Conservation (phyloP, 2,113 vertebrate genomes). For the Nestor notabilis region DNA sequence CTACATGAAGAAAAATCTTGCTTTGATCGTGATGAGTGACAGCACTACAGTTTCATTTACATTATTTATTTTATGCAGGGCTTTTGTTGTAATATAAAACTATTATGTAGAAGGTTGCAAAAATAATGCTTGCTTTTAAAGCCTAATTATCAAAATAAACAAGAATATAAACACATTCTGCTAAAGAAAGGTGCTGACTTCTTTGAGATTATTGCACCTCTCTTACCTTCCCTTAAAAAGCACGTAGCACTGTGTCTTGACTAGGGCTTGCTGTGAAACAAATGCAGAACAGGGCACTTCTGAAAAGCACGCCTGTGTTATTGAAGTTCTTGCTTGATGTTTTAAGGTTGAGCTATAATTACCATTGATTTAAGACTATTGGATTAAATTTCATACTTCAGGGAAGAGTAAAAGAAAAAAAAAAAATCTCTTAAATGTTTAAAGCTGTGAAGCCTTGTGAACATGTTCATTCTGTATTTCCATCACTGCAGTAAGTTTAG, state of each 20-base stretch:
- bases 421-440: neutral
- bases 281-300: neutral
- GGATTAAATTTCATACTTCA: neutral
- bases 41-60: neutral
- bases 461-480: neutral
- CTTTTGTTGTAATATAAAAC: neutral
- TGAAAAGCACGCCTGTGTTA: neutral
- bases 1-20: neutral
- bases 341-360: neutral
- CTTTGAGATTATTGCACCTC: neutral
- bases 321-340: neutral
- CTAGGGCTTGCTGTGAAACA: neutral
- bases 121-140: neutral
- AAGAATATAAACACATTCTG: neutral
- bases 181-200: neutral
- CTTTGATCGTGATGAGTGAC: neutral
- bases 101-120: neutral
- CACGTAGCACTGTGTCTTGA: neutral
- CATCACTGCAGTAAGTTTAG: neutral
- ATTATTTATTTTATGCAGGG: neutral
- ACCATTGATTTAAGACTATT: neutral
- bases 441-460: neutral
- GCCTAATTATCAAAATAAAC: neutral
- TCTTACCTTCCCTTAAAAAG: neutral
- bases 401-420: neutral